Evolutionary conservation across 2,797 vertebrate species (phyloP).

Genomic region (Enteromius trimaculatus): DNA sequence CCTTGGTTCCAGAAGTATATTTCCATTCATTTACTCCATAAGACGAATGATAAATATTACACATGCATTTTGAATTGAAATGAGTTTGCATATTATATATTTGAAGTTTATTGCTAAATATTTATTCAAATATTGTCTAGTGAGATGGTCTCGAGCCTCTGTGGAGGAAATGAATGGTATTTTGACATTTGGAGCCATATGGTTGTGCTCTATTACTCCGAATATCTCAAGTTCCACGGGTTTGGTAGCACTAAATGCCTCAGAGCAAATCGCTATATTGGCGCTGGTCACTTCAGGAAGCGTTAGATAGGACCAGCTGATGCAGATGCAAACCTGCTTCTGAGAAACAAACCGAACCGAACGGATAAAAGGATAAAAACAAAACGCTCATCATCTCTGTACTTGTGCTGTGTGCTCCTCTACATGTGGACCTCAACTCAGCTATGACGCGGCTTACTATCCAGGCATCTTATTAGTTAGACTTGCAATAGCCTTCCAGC

Average conservation of each 20-base stretch:
- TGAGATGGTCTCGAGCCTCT: neutral
- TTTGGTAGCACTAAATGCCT: slow-evolving; percentile 23
- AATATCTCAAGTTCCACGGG: slow-evolving; percentile 19
- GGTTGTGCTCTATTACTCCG: neutral
- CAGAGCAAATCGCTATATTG: slow-evolving; percentile 5
- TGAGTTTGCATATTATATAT: neutral
- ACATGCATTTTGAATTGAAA: slow-evolving; percentile 16
- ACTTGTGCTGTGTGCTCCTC: slow-evolving; percentile 63
- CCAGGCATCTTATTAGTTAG: slow-evolving; percentile 42
- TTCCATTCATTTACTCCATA: slow-evolving; percentile 17
- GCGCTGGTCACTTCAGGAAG: slow-evolving; percentile 36
- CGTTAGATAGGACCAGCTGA: slow-evolving; percentile 22
- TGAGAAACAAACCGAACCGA: slow-evolving; percentile 42
- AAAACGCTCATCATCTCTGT: slow-evolving; percentile 60
- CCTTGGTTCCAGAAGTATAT: slow-evolving; percentile 14
- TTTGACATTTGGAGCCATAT: neutral
- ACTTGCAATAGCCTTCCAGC: slow-evolving; percentile 60
- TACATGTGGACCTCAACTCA: slow-evolving; percentile 54
- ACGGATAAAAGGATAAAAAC: slow-evolving; percentile 50
- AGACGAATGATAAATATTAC: neutral
- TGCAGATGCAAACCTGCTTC: slow-evolving; percentile 28
- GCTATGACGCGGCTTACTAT: slow-evolving; percentile 30
- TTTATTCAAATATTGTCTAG: neutral
- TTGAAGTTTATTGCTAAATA: slow-evolving; percentile 11
- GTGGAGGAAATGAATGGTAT: slow-evolving; percentile 1